Percentiles rank a stretch among this genome's conserved stretches.
phyloP scores from a whole-genome alignment of 2,113 vertebrate genomes.

The Gnathonemus echidnorhynchus region DNA sequence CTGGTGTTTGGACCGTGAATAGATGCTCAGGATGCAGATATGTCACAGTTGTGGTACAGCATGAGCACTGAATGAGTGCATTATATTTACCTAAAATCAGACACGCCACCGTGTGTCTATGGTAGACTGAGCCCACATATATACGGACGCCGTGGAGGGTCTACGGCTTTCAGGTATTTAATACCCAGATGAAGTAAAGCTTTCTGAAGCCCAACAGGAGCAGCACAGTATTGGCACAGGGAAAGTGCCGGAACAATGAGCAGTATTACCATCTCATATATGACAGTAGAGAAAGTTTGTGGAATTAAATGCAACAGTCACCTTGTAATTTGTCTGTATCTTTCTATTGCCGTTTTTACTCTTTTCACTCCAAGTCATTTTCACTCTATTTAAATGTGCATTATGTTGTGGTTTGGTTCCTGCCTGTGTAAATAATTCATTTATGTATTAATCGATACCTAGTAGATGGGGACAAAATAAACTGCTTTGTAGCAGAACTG shows the following conservation, averaged over 20 bases:
- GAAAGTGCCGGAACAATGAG: background rate
- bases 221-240: background rate
- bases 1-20: background rate
- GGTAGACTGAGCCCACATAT: background rate
- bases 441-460: slow-evolving; percentile 91
- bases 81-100: background rate
- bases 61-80: background rate
- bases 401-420: slow-evolving; percentile 72
- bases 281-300: background rate
- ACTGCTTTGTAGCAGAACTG: slow-evolving; percentile 64
- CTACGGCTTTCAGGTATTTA: background rate
- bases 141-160: background rate
- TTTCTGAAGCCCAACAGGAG: background rate
- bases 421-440: slow-evolving; percentile 83
- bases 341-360: background rate
- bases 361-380: background rate
- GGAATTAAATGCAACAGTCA: background rate
- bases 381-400: background rate
- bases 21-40: background rate
- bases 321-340: background rate
- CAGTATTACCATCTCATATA: background rate
- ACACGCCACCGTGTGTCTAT: background rate
- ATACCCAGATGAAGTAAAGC: background rate
- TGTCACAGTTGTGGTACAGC: background rate
- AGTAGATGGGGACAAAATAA: slow-evolving; percentile 83